Conservation (phyloP, 2,113 vertebrate genomes). For the Rhynchomys soricoides region DNA sequence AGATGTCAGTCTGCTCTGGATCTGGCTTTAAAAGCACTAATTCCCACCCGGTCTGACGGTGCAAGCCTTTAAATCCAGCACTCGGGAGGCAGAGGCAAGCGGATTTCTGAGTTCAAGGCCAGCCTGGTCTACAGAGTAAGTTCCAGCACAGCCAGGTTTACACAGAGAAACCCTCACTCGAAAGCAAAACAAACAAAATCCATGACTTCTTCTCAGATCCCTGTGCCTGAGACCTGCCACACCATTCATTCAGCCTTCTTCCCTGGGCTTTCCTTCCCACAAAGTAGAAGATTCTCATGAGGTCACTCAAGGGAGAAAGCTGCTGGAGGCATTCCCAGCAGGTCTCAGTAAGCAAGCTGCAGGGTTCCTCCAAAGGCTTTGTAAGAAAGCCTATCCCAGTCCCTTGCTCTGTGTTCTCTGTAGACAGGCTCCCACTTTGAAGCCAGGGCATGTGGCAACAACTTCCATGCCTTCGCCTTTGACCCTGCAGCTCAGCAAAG, state of each 20-base stretch:
- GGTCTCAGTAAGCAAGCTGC: not conserved
- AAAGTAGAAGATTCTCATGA: not conserved
- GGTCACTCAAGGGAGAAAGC: accelerated
- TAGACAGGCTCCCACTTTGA: not conserved
- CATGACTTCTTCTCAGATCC: not conserved
- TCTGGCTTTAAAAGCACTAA: not conserved
- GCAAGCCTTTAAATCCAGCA: not conserved
- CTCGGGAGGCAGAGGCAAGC: not conserved
- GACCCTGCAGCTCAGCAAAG: not conserved
- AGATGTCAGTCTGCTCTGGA: not conserved
- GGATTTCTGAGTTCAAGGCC: not conserved
- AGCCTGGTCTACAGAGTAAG: not conserved
- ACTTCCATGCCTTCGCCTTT: not conserved
- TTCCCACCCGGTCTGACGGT: not conserved
- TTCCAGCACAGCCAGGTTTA: not conserved
- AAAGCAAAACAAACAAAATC: not conserved
- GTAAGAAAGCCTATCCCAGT: accelerated
- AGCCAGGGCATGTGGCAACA: not conserved
- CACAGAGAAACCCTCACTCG: not conserved
- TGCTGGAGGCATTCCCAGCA: not conserved
- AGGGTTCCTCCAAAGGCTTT: not conserved
- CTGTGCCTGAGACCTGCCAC: accelerated
- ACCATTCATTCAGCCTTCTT: too few species aligned
- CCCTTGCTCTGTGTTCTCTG: not conserved
- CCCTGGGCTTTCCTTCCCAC: too few species aligned